Evolutionary conservation across 2,888 invertebrate genomes (phyloP).

Genomic region (Rotaria sp.): DNA sequence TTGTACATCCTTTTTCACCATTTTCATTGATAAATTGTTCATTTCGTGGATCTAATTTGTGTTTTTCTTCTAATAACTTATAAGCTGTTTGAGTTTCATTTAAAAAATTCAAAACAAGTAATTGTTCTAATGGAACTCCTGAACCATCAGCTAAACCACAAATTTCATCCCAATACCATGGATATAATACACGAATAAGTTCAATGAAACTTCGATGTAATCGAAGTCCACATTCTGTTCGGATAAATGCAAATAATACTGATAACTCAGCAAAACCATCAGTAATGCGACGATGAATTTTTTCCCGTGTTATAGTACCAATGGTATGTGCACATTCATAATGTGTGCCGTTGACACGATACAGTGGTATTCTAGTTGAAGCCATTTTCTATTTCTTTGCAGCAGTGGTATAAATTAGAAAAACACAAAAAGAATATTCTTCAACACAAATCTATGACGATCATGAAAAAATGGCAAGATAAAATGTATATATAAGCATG

Average conservation of each 20-base stretch:
- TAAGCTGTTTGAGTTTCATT: not conserved
- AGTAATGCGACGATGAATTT: not conserved
- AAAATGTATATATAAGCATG: too few species aligned
- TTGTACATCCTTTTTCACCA: slow-evolving; percentile 5
- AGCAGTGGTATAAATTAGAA: not conserved
- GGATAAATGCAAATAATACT: not conserved
- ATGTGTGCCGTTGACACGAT: slow-evolving; percentile 31
- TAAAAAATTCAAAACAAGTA: not conserved
- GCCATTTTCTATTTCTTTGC: not conserved
- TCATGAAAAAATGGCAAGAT: too few species aligned
- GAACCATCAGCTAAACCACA: slow-evolving; percentile 31
- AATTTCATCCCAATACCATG: slow-evolving; percentile 40
- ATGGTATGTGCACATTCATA: slow-evolving; percentile 33
- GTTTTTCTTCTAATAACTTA: not conserved
- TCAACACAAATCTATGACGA: not conserved
- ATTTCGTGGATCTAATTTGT: not conserved
- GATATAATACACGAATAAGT: not conserved
- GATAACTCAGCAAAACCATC: not conserved
- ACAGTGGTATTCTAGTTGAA: slow-evolving; percentile 9
- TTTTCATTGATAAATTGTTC: not conserved
- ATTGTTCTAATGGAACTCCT: slow-evolving; percentile 28
- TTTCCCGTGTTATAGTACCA: not conserved
- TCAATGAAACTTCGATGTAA: not conserved
- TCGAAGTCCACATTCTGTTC: not conserved
- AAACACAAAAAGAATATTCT: not conserved